phyloP scores from a whole-genome alignment of 2,797 vertebrate genomes.

The Mormyrus proboscirostris region DNA sequence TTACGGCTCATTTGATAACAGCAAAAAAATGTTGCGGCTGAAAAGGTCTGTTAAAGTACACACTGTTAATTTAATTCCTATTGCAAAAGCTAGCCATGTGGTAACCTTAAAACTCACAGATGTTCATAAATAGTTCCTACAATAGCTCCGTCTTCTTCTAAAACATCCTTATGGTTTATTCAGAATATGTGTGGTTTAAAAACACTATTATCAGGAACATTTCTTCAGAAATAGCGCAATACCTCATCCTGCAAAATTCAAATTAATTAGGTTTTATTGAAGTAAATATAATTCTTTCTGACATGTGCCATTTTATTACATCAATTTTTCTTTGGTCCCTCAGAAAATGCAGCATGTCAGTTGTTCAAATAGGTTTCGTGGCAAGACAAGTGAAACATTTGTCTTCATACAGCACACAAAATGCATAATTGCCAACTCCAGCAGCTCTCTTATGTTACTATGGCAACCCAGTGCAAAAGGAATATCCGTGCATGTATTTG shows the following conservation, averaged over 20 bases:
- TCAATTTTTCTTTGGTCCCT: neutral
- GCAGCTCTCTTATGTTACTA: conserved; percentile 42
- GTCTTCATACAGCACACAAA: conserved; percentile 13
- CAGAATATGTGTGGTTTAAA: neutral
- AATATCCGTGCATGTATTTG: conserved; percentile 30
- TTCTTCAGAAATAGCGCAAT: neutral
- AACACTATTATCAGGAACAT: neutral
- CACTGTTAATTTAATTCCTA: neutral
- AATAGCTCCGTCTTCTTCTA: neutral
- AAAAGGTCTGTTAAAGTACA: neutral
- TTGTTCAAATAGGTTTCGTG: neutral
- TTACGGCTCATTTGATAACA: conserved; percentile 19
- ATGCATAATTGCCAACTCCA: conserved; percentile 34
- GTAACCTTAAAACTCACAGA: neutral
- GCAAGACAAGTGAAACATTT: neutral
- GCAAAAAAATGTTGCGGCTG: conserved; percentile 28
- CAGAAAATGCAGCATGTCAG: conserved; percentile 1
- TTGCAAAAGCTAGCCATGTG: neutral
- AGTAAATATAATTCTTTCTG: conserved; percentile 1
- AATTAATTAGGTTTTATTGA: conserved; percentile 9
- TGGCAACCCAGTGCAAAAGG: conserved; percentile 44
- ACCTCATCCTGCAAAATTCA: neutral
- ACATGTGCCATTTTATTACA: neutral
- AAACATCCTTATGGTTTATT: conserved; percentile 4
- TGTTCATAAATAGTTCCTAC: neutral